A percentile compares a stretch with the other conserved stretches of the same genome.
Conservation (phyloP, 2,797 vertebrate genomes). For the Rhabdophis nuchalis region DNA sequence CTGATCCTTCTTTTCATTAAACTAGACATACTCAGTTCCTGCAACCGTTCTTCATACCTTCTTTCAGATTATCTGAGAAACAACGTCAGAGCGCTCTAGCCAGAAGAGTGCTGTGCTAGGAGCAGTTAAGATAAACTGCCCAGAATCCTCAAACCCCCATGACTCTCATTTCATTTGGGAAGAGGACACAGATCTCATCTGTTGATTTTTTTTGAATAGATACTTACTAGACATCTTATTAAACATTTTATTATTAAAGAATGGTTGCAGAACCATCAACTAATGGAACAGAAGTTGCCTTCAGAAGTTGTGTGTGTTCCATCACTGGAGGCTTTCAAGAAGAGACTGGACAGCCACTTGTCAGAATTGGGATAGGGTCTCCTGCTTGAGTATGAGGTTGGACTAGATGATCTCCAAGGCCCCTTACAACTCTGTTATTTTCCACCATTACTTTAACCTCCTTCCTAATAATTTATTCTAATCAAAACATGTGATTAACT, state of each 20-base stretch:
- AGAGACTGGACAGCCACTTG: not conserved
- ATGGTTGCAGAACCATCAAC: not conserved
- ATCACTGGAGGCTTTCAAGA: not conserved
- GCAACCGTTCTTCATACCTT: too few relatives aligned
- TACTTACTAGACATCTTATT: not conserved
- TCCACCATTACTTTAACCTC: not conserved
- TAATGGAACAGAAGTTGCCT: not conserved
- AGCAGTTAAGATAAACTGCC: not conserved
- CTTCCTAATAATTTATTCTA: not conserved
- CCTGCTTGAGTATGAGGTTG: not conserved
- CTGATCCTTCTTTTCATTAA: too few relatives aligned
- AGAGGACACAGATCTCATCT: not conserved
- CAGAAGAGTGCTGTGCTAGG: not conserved
- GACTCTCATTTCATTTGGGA: not conserved
- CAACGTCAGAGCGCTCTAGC: not conserved
- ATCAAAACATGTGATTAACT: not conserved
- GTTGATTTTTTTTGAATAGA: not conserved
- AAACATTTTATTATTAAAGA: not conserved
- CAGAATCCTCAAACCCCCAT: not conserved
- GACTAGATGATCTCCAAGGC: not conserved
- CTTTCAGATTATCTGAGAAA: not conserved
- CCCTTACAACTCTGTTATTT: not conserved
- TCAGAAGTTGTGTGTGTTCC: not conserved
- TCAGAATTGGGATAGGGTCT: not conserved
- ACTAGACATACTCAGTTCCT: too few relatives aligned